Base-by-base conservation (phyloP, 2,888 invertebrate genomes). In the Eupithecia tripunctaria region DNA sequence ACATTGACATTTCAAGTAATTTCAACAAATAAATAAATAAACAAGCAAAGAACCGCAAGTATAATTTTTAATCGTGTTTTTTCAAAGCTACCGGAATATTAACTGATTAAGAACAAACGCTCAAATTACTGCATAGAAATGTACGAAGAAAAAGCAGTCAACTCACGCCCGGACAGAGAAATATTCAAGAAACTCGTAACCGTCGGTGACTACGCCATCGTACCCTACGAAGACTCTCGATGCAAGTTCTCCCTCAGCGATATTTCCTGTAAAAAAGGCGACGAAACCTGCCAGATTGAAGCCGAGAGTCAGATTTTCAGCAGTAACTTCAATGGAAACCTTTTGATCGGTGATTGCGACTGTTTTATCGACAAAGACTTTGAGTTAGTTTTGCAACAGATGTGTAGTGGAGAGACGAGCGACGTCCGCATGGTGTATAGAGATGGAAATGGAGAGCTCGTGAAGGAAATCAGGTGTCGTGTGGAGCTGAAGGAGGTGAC, bases 381-480 rank as follows among this genome's bases (percentile, higher is more conserved):
- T 25, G 96, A 96, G 80, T 86, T 95, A 79, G 91, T 94, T 4
- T 78, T 96, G 36, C 91, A 93, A 79, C 94, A 91, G 79, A 95
- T 96, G 95, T 94, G 92, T 74, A 81, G 91, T 18, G 88, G 88
- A 0, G 96, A 96, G 80, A 86, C 82, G 2, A 93, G 95, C 78
- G 77, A 83, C 4, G 88, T 94, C 0, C 89, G 82, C 1, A 82
- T 95, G 69, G 80, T 87, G 29, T 92, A 95, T 73, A 88, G 84
- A 75, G 85, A 92, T 75, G 78, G 80, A 59, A 80, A 85, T 27
- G 85, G 87, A n/a, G 82, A 77, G 18, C 78, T 91, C 1, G 85
- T 81, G 6, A 85, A 89, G 74, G 85, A 89, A 78, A 85, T 95
- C 8, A 85, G 86, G 0, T 94, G 94, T 80, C 89, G 87, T 69